A percentile compares a stretch with the other conserved stretches of the same genome.
Conservation (phyloP, 1,140 invertebrate genomes). For the Drosophila melanica region DNA sequence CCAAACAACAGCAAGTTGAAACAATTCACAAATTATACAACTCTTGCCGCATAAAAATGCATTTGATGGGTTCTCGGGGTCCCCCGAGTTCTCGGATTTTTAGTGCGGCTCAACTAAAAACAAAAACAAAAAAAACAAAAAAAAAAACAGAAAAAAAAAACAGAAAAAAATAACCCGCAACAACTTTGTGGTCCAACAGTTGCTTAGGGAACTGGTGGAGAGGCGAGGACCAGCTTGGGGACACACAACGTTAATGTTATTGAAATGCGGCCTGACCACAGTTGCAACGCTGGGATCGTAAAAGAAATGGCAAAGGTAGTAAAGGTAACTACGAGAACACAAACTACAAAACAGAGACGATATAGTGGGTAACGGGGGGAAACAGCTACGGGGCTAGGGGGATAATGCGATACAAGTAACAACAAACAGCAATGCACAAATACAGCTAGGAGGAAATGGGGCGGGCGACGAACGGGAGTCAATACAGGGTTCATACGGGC, state of each 20-base stretch:
- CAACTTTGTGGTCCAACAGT: slow-evolving; percentile 46
- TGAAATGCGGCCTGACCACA: slow-evolving; percentile 65
- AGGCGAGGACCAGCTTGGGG: slow-evolving; percentile 11
- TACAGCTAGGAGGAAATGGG: slow-evolving; percentile 38
- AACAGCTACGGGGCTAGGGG: slow-evolving; percentile 12
- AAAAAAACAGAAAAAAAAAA: slow-evolving; percentile 4
- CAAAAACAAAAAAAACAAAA: neutral
- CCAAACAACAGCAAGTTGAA: slow-evolving; percentile 7
- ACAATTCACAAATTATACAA: slow-evolving; percentile 41
- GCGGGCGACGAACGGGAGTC: slow-evolving; percentile 17
- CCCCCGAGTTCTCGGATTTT: slow-evolving; percentile 20
- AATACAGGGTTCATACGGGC: slow-evolving; percentile 15
- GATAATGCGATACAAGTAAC: slow-evolving; percentile 39
- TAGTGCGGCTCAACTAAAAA: slow-evolving; percentile 19
- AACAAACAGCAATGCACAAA: slow-evolving; percentile 60
- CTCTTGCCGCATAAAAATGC: slow-evolving; percentile 43
- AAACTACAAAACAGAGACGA: slow-evolving; percentile 54
- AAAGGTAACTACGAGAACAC: slow-evolving; percentile 57
- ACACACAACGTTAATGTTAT: slow-evolving; percentile 71
- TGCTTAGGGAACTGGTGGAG: slow-evolving; percentile 31
- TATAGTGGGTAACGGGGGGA: slow-evolving; percentile 4
- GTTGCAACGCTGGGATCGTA: slow-evolving; percentile 63
- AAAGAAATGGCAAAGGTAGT: slow-evolving; percentile 73
- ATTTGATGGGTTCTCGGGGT: slow-evolving; percentile 27
- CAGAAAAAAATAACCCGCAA: slow-evolving; percentile 14